A percentile compares a stretch with the other conserved stretches of the same genome.
These are phyloP conservation scores for Hemithea aestivaria DNA, from an alignment of 2,888 invertebrate species.

Conservation along the genomic window DNA sequence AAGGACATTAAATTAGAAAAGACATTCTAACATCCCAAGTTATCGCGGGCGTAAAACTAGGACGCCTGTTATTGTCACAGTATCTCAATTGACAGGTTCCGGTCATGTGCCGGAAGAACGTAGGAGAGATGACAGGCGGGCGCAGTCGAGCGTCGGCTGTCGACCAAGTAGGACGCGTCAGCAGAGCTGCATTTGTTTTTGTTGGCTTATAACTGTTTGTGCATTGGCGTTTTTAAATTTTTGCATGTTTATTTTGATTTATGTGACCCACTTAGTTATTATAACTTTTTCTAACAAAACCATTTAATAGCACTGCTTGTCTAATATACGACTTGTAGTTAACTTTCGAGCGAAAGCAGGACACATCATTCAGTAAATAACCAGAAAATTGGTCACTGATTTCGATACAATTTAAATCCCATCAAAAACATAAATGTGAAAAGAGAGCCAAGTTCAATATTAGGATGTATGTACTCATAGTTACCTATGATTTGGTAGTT, in stretches of 20 bases:
- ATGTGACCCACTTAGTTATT: no score
- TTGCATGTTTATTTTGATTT: not conserved
- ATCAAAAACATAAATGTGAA: no score
- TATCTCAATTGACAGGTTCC: conserved; percentile 33
- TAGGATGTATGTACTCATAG: no score
- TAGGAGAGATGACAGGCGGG: conserved; percentile 9
- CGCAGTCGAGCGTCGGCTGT: conserved; percentile 33
- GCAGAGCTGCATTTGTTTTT: not conserved
- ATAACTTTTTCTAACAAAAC: no score
- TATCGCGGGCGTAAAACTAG: conserved; percentile 34
- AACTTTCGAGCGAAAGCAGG: no score
- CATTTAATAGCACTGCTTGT: no score
- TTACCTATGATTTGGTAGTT: no score
- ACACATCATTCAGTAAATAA: no score
- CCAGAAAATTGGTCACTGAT: no score
- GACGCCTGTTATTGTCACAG: conserved; percentile 33
- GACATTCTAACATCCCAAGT: conserved; percentile 26
- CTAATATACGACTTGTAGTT: no score
- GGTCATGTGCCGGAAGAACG: conserved; percentile 28
- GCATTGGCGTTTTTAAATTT: not conserved
- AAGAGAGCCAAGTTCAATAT: no score
- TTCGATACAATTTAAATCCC: no score
- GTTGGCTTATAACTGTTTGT: not conserved
- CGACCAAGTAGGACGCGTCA: conserved; percentile 35
- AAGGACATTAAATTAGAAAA: conserved; percentile 23